Conservation (phyloP, 53 echinoderm and acorn worm species). For the Apostichopus leukothele region DNA sequence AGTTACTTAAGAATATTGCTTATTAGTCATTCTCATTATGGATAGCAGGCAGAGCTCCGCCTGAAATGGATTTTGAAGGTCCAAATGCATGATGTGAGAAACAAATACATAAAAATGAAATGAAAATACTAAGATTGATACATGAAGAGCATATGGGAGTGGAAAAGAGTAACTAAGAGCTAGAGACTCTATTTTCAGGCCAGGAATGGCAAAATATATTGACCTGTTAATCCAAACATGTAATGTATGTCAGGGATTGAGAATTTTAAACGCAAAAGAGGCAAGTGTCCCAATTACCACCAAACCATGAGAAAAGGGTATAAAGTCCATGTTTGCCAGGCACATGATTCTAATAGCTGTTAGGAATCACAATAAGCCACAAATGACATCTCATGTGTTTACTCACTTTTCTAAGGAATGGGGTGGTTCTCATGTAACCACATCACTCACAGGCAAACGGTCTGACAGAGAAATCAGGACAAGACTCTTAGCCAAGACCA, state of each 20-base stretch:
- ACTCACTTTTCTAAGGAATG: not conserved
- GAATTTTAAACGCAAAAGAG: not conserved
- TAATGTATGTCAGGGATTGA: not conserved
- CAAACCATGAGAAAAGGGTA: not conserved
- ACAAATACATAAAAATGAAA: not conserved
- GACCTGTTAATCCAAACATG: not conserved
- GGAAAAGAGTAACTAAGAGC: not conserved
- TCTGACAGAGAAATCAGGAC: constrained; percentile 19
- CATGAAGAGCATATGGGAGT: not conserved
- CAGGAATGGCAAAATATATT: not conserved
- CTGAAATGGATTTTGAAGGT: too few species aligned
- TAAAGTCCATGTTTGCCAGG: not conserved
- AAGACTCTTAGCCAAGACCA: not conserved
- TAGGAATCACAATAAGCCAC: not conserved
- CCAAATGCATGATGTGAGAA: too few species aligned
- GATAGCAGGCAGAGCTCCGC: too few species aligned
- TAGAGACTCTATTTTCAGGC: not conserved
- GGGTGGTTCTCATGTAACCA: not conserved
- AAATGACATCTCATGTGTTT: not conserved
- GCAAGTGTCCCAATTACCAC: not conserved
- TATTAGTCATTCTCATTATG: too few species aligned
- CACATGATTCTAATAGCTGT: not conserved
- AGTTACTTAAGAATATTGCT: too few species aligned
- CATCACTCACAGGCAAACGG: constrained; percentile 19
- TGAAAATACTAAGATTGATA: not conserved